Percentiles rank a stretch among this genome's conserved stretches.
phyloP scores from a whole-genome alignment of 2,113 vertebrate species.

The Phocoena sinus region DNA sequence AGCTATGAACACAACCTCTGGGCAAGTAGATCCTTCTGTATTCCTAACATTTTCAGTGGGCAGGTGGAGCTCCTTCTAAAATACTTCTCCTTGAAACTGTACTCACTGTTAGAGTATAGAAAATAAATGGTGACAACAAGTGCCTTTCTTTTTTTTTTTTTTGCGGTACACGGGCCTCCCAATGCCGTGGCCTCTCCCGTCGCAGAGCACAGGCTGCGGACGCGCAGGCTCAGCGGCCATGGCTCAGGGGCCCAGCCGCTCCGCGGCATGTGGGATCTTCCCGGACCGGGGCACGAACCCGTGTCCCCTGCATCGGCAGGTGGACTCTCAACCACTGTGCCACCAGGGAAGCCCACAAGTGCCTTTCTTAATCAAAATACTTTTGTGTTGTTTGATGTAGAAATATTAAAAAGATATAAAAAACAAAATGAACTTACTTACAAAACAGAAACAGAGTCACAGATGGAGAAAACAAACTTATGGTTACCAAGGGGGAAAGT shows the following conservation, averaged over 20 bases:
- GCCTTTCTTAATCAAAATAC: neutral
- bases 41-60: neutral
- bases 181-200: too few relatives aligned
- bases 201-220: too few relatives aligned
- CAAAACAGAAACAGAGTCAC: neutral
- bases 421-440: neutral
- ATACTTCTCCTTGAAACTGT: neutral
- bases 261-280: too few relatives aligned
- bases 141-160: neutral
- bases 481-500: too few relatives aligned
- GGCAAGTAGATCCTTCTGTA: neutral
- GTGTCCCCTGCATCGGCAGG: too few relatives aligned
- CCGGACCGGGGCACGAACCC: too few relatives aligned
- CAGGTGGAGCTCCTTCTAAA: neutral
- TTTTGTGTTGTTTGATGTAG: neutral
- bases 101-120: neutral
- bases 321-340: too few relatives aligned
- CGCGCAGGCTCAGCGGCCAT: too few relatives aligned
- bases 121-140: neutral
- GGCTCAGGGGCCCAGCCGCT: too few relatives aligned
- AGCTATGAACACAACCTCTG: neutral
- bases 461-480: too few relatives aligned
- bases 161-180: too few relatives aligned
- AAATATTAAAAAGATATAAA: neutral
- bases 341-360: neutral